Evolutionary conservation across 2,797 vertebrate species (phyloP), one percentile per base, ranked within the genome.

Genomic region (Platalea minor): DNA sequence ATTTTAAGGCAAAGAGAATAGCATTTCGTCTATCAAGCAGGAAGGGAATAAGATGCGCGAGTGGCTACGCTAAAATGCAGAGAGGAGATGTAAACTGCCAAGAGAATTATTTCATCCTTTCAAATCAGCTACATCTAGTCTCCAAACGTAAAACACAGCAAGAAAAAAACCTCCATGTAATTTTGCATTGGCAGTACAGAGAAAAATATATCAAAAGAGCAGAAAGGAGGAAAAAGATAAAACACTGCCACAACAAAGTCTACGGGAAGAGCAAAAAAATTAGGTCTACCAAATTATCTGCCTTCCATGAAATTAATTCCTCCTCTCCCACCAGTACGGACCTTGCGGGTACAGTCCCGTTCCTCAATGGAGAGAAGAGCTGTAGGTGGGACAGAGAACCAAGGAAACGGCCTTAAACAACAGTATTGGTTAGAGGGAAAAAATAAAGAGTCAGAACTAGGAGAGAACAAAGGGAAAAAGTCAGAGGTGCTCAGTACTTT

Each of bases 91-190:
- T 45, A 90, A 88, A 89, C 74, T 87, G 86, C 80, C 86, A 93
- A 89, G 67, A 94, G 75, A 91, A 92, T 91, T 80, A 83, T 82
- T 94, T 92, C 78, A 93, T 85, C 56, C 83, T 87, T 91, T 67
- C 90, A 39, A 35, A 87, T 77, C 77, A 78, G 93, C 64, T 85
- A 14, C 63, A 67, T 54, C 60, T 43, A 5, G 2, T 35, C 95
- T 90, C 85, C 80, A 84, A 81, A 88, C 3, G 9, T 51, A 76
- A 85, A 78, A 83, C 74, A 73, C 46, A n/a, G 60, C 43, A 91
- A 96, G 69, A 67, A 95, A 65, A 57, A 57, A 68, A 61, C 4
- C 4, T 76, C 53, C 54, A 13, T 1, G 3, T 18, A 70, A 87
- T 82, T 93, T 51, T 76, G 83, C 74, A 67, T 79, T 74, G 90